Evolutionary conservation across 2,888 invertebrate genomes (phyloP), one percentile per base, ranked within the genome.

Genomic region (Epistrophe grossulariae): DNA sequence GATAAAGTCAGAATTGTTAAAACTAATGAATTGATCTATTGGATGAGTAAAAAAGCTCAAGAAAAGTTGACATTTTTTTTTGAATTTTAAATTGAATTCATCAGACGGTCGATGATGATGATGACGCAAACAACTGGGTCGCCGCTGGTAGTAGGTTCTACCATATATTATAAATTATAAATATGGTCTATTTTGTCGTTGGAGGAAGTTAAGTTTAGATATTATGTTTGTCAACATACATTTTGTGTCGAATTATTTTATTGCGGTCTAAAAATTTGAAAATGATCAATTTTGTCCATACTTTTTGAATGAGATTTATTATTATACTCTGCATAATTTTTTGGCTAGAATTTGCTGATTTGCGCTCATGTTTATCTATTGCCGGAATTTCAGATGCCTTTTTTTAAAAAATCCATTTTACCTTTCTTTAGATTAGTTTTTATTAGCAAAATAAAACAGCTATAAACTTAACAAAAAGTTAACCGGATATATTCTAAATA

Each of bases 51-150:
- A 35, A 13, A 6, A 8, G 13, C 8, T 43, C 8, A 17, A 9
- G 9, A 38, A 31, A 31, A 13, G 40, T 13, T 35, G n/a, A 24
- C 8, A 55, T 15, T 59, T 24, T 11, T 48, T 55, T 84, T 84
- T 84, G 79, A 84, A 84, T 84, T 84, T 62, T 79, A 84, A 84
- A 84, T 74, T 79, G 70, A 84, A 84, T 68, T 70, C 10, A 24
- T 50, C 17, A n/a, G n/a, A 68, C 40, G 35, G 55, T 40, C 17
- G 60, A 52, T 50, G 28, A 5, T 59, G 43, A 55, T 31, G 7
- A 35, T 35, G 35, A 9, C 10, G n/a, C 35, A 59, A 59, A 31
- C 57, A 31, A 57, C n/a, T 28, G 28, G 55, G 6, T 31, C 28
- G n/a, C 28, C 28, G 9, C 15, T 13, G 55, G 13, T 52, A 8